Percentiles rank a stretch among this genome's conserved stretches.
Evolutionary conservation across 1,140 invertebrate species (phyloP).

Genomic region (Dendroctonus valens): DNA sequence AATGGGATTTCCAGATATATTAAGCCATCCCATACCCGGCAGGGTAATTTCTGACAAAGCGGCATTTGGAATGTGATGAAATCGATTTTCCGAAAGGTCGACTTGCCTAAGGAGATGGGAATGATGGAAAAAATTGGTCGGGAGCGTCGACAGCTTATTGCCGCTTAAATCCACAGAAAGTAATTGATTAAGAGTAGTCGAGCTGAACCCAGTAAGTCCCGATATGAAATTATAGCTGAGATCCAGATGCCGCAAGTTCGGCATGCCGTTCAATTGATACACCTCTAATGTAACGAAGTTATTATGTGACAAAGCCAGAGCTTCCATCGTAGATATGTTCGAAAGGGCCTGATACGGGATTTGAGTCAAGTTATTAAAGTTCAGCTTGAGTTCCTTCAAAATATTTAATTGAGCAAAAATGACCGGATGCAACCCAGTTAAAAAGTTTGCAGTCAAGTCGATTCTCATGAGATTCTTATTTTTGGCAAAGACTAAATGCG

Average conservation of each 20-base stretch:
- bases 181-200: conserved; percentile 70
- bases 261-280: conserved; percentile 68
- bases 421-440: conserved; percentile 63
- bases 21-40: conserved; percentile 70
- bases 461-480: conserved; percentile 72
- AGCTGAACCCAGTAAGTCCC: conserved; percentile 72
- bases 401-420: conserved; percentile 68
- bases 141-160: conserved; percentile 73
- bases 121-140: conserved; percentile 77
- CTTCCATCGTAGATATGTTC: conserved; percentile 71
- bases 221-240: conserved; percentile 74
- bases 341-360: conserved; percentile 76
- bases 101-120: conserved; percentile 69
- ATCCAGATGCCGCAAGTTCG: conserved; percentile 71
- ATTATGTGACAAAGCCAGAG: conserved; percentile 70
- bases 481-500: conserved; percentile 67
- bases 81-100: conserved; percentile 77
- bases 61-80: conserved; percentile 77
- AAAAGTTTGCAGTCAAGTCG: conserved; percentile 66
- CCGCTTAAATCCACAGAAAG: conserved; percentile 71
- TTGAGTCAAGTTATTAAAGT: conserved; percentile 68
- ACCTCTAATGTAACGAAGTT: conserved; percentile 70
- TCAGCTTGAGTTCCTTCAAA: conserved; percentile 73
- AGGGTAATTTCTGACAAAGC: conserved; percentile 73
- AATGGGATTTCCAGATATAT: conserved; percentile 80